A percentile compares a stretch with the other conserved stretches of the same genome.
Conservation (phyloP, 2,888 invertebrate species). For the Malthinus seriepunctatus region DNA sequence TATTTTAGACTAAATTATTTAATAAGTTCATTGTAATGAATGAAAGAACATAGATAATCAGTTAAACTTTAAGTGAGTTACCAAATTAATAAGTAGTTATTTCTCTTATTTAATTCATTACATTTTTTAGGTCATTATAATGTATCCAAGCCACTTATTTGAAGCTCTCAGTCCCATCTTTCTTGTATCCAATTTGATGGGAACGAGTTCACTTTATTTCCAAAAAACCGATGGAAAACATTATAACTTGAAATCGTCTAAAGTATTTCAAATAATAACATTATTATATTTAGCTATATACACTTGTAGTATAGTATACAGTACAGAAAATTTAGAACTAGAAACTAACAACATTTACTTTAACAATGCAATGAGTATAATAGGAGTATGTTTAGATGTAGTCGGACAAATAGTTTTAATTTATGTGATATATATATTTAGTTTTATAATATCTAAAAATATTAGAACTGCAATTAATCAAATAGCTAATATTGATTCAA, state of each 20-base stretch:
- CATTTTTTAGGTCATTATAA: not conserved
- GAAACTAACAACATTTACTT: constrained; percentile 5
- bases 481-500: constrained; percentile 15
- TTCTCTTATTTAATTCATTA: not conserved
- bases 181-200: constrained; percentile 15
- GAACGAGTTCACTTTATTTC: constrained; percentile 19
- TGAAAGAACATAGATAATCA: not conserved
- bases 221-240: constrained; percentile 14
- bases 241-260: constrained; percentile 16
- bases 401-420: constrained; percentile 24
- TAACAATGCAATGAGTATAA: constrained; percentile 24
- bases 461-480: constrained; percentile 13
- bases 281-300: constrained; percentile 12
- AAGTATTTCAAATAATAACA: constrained; percentile 18
- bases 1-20: not conserved
- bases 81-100: too few relatives aligned
- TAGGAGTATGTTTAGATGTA: constrained; percentile 16
- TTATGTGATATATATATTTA: constrained; percentile 19
- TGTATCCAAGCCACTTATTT: constrained; percentile 18
- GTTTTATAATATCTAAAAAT: constrained; percentile 11
- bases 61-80: not conserved
- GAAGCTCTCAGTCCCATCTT: constrained; percentile 21
- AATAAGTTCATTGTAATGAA: not conserved
- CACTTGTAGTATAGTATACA: constrained; percentile 18
- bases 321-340: constrained; percentile 2